Evolutionary conservation across 2,113 vertebrate genomes (phyloP), one percentile per base, ranked within the genome.

Genomic region (Dipodomys ordii): DNA sequence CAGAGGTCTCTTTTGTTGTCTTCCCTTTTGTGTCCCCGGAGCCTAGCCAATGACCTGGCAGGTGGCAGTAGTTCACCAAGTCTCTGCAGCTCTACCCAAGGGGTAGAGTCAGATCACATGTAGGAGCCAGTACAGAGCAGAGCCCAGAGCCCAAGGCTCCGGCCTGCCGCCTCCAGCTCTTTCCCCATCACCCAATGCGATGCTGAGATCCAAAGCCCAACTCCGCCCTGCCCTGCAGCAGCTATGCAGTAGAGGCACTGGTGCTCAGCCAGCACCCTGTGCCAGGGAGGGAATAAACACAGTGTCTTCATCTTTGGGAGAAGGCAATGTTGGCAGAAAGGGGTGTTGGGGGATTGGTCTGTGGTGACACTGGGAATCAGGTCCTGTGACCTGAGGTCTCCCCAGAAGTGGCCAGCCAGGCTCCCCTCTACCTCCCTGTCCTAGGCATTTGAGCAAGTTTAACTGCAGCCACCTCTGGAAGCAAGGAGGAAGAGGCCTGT

Each of bases 231-330:
- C 62, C 73, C 76, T 20, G 25, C 22, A 67, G 92, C 44, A 12
- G 9, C 39, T 22, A 7, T 2, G 0, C 9, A 11, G 0, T 0
- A 27, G 44, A 25, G 53, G 20, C 11, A 7, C 44, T 15, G 68
- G 49, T 0, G 0, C 15, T 82, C 1, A 4, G 10, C 0, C 7
- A 6, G 44, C 46, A 20, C 1, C 1, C 39, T 5, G 16, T 20
- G 46, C 0, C 23, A 81, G 65, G 65, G 19, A 12, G 69, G 78
- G 78, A 68, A 46, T 65, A 72, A 74, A 67, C 0, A 3, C 0
- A 6, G 53, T 20, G 1, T 65, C 49, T 16, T 39, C 7, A 19
- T 32, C 65, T 53, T 3, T 12, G 9, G 4, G 82, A 35, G n/a
- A 57, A 6, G 8, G 83, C 18, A 25, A 18, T 77, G 18, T 13